These are phyloP conservation scores for Neoseiulus cucumeris DNA, from an alignment of 1,140 invertebrate species.

Conservation along the genomic window DNA sequence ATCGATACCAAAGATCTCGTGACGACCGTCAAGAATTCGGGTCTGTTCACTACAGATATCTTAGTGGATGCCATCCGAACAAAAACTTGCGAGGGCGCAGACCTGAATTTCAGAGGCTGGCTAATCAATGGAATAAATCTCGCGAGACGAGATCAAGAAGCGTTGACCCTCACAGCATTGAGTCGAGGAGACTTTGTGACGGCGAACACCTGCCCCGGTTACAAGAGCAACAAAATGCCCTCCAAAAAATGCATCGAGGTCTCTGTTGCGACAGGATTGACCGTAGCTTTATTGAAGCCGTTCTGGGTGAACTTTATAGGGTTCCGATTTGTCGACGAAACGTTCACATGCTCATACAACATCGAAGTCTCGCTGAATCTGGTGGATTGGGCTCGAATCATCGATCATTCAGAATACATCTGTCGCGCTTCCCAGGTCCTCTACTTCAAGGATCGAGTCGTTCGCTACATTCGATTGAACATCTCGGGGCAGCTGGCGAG, in stretches of 20 bases:
- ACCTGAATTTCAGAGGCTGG: constrained; percentile 49
- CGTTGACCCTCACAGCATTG: constrained; percentile 64
- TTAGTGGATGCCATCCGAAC: constrained; percentile 72
- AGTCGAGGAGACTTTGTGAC: constrained; percentile 63
- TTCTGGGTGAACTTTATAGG: constrained; percentile 82
- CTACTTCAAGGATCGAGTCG: constrained; percentile 70
- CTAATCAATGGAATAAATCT: constrained; percentile 68
- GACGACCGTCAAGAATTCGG: constrained; percentile 59
- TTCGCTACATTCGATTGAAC: constrained; percentile 64
- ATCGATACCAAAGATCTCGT: constrained; percentile 70
- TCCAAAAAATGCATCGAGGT: constrained; percentile 64
- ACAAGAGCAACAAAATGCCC: constrained; percentile 79
- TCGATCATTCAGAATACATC: constrained; percentile 72
- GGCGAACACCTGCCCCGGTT: constrained; percentile 52
- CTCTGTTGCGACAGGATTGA: constrained; percentile 57
- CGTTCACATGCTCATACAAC: constrained; percentile 92
- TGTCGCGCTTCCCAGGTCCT: constrained; percentile 91
- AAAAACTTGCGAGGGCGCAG: constrained; percentile 47
- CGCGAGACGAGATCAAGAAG: constrained; percentile 49
- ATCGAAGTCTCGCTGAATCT: constrained; percentile 91
- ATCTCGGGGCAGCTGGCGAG: constrained; percentile 85
- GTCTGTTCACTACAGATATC: constrained; percentile 61
- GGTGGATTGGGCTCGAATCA: constrained; percentile 75
- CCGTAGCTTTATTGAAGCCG: constrained; percentile 61
- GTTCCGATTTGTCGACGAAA: constrained; percentile 81